These are phyloP conservation scores for Tauraco hartlaubi DNA, from an alignment of 2,797 vertebrate genomes.

Conservation along the genomic window DNA sequence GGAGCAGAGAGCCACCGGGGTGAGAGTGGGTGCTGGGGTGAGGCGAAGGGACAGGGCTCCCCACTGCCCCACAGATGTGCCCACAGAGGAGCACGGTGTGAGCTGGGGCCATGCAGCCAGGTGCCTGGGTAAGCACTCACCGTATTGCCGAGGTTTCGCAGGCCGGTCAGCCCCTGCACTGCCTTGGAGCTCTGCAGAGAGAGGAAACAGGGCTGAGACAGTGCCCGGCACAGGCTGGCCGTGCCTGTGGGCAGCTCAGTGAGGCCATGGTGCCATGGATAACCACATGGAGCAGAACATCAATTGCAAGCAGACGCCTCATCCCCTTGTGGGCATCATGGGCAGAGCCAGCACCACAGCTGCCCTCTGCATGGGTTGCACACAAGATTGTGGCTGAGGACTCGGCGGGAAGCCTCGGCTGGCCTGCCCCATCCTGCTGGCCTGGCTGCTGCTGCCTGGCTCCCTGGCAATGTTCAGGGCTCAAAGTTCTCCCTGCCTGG, in stretches of 20 bases:
- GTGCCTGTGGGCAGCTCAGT: background rate
- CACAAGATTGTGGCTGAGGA: fast-evolving
- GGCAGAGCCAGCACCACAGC: background rate
- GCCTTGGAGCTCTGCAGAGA: slow-evolving; percentile 91
- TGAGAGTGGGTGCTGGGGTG: fast-evolving
- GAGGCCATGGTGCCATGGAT: background rate
- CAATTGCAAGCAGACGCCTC: background rate
- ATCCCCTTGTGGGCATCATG: background rate
- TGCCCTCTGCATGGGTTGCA: background rate
- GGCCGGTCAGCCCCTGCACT: slow-evolving; percentile 92
- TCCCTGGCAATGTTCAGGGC: background rate
- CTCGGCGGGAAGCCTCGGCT: background rate
- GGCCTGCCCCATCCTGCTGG: background rate
- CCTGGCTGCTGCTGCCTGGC: background rate
- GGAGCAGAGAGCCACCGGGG: background rate
- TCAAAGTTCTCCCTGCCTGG: slow-evolving; percentile 1
- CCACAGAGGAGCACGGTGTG: fast-evolving
- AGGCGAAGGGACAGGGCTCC: background rate
- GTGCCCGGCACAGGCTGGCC: background rate
- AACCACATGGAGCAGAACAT: background rate
- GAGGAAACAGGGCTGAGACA: background rate
- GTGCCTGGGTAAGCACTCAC: slow-evolving; percentile 81
- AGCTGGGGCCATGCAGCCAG: fast-evolving
- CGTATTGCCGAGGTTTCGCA: slow-evolving; percentile 97
- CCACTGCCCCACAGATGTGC: background rate